Percentiles rank a stretch among this genome's conserved stretches.
Conservation (phyloP, 2,113 vertebrate genomes). For the Hassar affinis region DNA sequence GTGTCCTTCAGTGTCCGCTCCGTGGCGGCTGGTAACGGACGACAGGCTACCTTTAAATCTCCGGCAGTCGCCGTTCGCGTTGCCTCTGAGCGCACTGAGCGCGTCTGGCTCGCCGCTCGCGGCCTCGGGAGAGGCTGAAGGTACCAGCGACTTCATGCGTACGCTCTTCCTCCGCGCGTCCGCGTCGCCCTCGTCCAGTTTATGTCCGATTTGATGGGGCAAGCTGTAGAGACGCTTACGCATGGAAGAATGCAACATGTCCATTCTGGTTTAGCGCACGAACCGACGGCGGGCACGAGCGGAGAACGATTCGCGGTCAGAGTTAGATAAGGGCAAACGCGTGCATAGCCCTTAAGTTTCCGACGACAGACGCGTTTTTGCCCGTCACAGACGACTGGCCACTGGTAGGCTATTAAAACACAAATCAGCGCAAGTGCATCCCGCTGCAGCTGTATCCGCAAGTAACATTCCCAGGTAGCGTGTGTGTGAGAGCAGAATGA, state of each 20-base stretch:
- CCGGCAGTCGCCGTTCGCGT: constrained; percentile 96
- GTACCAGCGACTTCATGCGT: constrained; percentile 83
- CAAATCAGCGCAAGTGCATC: constrained; percentile 56
- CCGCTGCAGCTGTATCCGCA: constrained; percentile 52
- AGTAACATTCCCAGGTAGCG: constrained; percentile 58
- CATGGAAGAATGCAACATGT: constrained; percentile 92
- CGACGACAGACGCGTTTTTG: neutral
- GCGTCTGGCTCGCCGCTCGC: constrained; percentile 76
- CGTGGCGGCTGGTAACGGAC: constrained; percentile 83
- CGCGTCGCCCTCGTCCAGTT: constrained; percentile 79
- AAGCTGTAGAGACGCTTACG: constrained; percentile 96
- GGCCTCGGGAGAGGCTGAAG: constrained; percentile 76
- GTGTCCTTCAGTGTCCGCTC: constrained; percentile 78
- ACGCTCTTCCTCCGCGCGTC: constrained; percentile 91
- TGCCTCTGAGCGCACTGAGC: constrained; percentile 74
- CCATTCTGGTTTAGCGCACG: constrained; percentile 72
- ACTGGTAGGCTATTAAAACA: constrained; percentile 47
- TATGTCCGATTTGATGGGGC: constrained; percentile 90
- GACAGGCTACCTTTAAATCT: constrained; percentile 87
- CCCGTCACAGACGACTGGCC: constrained; percentile 56
- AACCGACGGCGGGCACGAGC: constrained; percentile 33
- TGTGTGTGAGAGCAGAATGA: constrained; percentile 46
- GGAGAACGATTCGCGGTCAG: constrained; percentile 35
- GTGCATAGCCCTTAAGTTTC: constrained; percentile 23
- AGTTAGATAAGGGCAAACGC: constrained; percentile 24